Evolutionary conservation across 2,113 vertebrate species (phyloP).

Genomic region (Otis tarda): DNA sequence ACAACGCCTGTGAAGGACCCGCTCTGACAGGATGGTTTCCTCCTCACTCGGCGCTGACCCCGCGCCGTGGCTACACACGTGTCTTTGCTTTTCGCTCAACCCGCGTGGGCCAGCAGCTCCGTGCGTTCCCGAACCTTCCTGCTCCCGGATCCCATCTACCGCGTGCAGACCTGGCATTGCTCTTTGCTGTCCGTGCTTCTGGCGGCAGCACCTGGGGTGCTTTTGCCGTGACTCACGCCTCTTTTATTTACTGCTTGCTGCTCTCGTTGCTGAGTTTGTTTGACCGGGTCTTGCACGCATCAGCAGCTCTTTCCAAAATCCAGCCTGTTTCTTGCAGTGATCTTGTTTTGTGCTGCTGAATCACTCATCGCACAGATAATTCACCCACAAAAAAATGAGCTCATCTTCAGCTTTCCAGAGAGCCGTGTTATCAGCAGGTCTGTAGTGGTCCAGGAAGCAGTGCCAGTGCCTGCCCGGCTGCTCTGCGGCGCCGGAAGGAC

Average conservation of each 20-base stretch:
- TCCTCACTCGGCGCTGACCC: rapidly evolving
- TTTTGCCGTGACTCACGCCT: not conserved
- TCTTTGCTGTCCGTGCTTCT: not conserved
- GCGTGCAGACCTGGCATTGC: rapidly evolving
- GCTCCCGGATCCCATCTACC: rapidly evolving
- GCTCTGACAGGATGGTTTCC: rapidly evolving
- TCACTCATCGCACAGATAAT: conserved; percentile 19
- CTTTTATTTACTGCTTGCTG: not conserved
- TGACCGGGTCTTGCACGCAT: not conserved
- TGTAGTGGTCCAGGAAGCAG: rapidly evolving
- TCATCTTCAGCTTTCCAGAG: not conserved
- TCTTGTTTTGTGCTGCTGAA: conserved; percentile 2
- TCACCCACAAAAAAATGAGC: not conserved
- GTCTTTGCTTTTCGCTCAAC: not conserved
- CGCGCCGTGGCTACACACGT: rapidly evolving
- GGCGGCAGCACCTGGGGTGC: not conserved
- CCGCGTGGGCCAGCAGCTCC: rapidly evolving
- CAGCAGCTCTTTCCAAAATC: not conserved
- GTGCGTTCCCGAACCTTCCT: not conserved
- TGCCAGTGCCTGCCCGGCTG: rapidly evolving
- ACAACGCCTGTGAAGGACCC: not conserved
- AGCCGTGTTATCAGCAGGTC: not conserved
- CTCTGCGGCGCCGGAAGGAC: rapidly evolving
- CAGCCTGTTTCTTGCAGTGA: not conserved
- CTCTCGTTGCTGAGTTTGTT: rapidly evolving